A percentile compares a stretch with the other conserved stretches of the same genome.
Conservation (phyloP, 2,113 vertebrate species). For the Cisticola juncidis region DNA sequence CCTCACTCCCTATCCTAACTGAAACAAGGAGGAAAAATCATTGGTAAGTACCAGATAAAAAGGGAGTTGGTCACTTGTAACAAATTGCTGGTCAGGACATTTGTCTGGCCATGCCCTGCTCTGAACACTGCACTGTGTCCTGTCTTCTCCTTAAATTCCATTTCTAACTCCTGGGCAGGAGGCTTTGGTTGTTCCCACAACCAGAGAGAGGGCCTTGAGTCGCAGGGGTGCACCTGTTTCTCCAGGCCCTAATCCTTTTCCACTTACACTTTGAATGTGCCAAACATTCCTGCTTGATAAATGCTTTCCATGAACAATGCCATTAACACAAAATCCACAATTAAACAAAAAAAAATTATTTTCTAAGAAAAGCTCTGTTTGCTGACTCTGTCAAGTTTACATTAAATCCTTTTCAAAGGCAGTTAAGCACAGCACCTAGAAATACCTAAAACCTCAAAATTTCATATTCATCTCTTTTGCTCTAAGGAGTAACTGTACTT, state of each 20-base stretch:
- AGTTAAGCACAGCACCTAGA: background rate
- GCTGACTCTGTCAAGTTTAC: background rate
- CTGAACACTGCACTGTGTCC: background rate
- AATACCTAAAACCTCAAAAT: background rate
- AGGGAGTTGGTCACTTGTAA: background rate
- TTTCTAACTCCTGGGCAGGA: background rate
- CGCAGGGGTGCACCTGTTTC: background rate
- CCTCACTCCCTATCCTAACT: background rate
- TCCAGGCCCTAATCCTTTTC: background rate
- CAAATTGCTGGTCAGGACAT: background rate
- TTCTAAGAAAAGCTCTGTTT: background rate
- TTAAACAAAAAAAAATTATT: background rate
- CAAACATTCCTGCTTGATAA: background rate
- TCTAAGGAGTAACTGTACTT: background rate
- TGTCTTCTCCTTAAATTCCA: background rate
- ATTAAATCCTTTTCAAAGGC: background rate
- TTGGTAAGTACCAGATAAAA: background rate
- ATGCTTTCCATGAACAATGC: rapidly evolving
- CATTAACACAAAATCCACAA: background rate
- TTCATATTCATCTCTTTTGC: background rate
- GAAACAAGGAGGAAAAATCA: background rate
- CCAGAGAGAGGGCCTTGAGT: too few species aligned
- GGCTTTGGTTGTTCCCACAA: background rate
- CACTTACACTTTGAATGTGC: background rate
- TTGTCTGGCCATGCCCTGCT: background rate